A percentile compares a stretch with the other conserved stretches of the same genome.
Conservation (phyloP, 30 jellyfish, hydroid and myxozoan species). For the Aurelia aurita region DNA sequence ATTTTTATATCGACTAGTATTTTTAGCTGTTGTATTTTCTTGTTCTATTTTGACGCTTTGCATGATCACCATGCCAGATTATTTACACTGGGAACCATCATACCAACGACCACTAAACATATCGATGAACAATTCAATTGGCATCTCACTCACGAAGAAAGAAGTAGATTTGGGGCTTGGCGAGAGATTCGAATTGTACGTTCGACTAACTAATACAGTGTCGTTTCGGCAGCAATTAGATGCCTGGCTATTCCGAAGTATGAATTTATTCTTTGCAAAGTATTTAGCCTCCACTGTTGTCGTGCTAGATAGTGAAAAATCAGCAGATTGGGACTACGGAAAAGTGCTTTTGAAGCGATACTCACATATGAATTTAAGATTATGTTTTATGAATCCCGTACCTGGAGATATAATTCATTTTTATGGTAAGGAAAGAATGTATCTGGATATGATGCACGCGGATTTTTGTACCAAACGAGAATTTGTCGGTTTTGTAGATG, state of each 20-base stretch:
- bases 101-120: too few species aligned
- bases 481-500: constrained; percentile 61
- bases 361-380: neutral
- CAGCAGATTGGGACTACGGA: constrained; percentile 40
- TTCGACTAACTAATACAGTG: constrained; percentile 17
- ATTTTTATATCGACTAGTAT: too few species aligned
- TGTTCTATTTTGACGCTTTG: too few species aligned
- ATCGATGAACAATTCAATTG: too few species aligned
- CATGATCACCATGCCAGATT: too few species aligned
- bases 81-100: too few species aligned
- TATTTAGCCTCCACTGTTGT: constrained; percentile 34
- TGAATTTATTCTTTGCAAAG: constrained; percentile 43
- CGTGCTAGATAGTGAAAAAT: constrained; percentile 43
- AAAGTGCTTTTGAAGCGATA: neutral
- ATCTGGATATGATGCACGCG: constrained; percentile 53
- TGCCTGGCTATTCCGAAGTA: constrained; percentile 44
- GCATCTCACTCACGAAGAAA: neutral
- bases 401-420: constrained; percentile 26
- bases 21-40: too few species aligned
- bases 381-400: constrained; percentile 32
- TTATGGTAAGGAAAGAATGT: constrained; percentile 58
- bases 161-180: neutral
- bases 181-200: constrained; percentile 31
- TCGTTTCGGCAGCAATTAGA: constrained; percentile 17
- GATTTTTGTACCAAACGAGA: constrained; percentile 26